Evolutionary conservation across 2,888 invertebrate species (phyloP).

Genomic region (Tolmerus cingulatus): DNA sequence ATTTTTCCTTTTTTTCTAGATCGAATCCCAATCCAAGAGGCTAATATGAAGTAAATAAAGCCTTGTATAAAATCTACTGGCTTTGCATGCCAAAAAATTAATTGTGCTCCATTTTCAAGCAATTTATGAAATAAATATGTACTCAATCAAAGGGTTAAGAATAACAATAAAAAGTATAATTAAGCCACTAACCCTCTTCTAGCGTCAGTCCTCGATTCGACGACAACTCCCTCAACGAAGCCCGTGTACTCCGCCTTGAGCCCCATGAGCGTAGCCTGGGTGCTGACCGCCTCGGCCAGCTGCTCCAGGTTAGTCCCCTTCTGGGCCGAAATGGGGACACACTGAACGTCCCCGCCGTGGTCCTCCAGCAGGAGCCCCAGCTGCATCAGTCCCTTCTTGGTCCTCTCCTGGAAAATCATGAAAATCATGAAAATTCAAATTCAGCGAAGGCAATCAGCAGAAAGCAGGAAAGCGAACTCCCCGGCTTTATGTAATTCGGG

Average conservation of each 20-base stretch:
- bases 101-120: too few species aligned
- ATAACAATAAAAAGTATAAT: not conserved
- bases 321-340: slow-evolving; percentile 90
- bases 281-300: slow-evolving; percentile 82
- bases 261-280: slow-evolving; percentile 88
- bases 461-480: not conserved
- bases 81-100: too few species aligned
- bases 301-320: slow-evolving; percentile 79
- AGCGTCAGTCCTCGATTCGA: slow-evolving; percentile 81
- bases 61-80: too few species aligned
- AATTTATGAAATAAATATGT: too few species aligned
- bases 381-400: slow-evolving; percentile 77
- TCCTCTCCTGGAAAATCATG: slow-evolving; percentile 69
- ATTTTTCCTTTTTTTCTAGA: too few species aligned
- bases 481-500: slow-evolving; percentile 9
- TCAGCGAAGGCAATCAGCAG: not conserved
- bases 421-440: not conserved
- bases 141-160: too few species aligned
- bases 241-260: slow-evolving; percentile 85
- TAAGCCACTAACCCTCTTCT: slow-evolving; percentile 69
- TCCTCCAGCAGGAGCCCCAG: slow-evolving; percentile 86
- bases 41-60: too few species aligned
- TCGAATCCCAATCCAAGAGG: too few species aligned
- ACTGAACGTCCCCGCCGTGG: slow-evolving; percentile 90
- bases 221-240: slow-evolving; percentile 85